Evolutionary conservation across 2,888 invertebrate species (phyloP), one percentile per base, ranked within the genome.

Genomic region (Lamellibrachia columna): DNA sequence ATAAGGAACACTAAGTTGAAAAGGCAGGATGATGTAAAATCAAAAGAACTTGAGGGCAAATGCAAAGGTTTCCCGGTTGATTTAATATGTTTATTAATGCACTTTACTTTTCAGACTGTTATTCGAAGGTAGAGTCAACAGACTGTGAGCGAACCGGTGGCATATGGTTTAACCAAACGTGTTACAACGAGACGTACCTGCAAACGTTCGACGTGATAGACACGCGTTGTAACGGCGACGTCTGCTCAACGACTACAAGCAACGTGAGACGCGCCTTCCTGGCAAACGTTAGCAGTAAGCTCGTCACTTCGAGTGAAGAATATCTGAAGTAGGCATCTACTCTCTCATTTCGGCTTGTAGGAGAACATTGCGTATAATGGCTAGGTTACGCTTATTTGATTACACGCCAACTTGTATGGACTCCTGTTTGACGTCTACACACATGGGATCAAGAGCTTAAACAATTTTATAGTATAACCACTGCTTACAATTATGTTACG

Each of bases 121-220:
- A 93, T 91, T 92, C 94, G 58, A 93, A 93, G 91, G 52, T 53
- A n/a, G 94, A 94, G 90, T 93, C 93, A 9, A 40, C 22, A 15
- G 90, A 60, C 0, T 94, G 94, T 91, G 93, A 93, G 52, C 28
- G 92, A 6, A 90, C 22, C n/a, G 92, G 90, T 28, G 93, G 93
- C 28, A 90, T 91, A 11, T 94, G 90, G 75, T 93, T 92, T 92
- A 94, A 94, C 92, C 55, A 92, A 40, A 94, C 93, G 11, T 94
- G 94, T 90, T 94, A 93, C 93, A 94, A 94, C 92, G 60, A 53
- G 91, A 92, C 93, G 52, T 90, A 91, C n/a, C 53, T 94, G 15
- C 60, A 58, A 22, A 28, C 92, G 6, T 93, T 91, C 55, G 93
- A 93, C 92, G 75, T 15, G 58, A 91, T 75, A 28, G 60, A 15